Conservation (phyloP, 2,888 invertebrate genomes). For the Iphiclides podalirius region DNA sequence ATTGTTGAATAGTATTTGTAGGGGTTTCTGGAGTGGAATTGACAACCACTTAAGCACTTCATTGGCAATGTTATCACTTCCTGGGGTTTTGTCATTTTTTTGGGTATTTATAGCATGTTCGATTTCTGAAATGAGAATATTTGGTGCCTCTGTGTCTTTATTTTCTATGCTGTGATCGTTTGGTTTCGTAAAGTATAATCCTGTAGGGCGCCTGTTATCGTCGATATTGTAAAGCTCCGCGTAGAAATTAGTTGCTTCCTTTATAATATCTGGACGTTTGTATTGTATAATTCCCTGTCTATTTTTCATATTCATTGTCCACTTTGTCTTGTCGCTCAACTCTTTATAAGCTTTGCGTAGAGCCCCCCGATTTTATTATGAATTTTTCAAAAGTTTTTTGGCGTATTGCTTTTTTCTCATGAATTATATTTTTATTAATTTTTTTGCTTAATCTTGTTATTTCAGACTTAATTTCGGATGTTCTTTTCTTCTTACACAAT, state of each 20-base stretch:
- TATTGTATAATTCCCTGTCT: constrained; percentile 8
- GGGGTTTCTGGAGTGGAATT: constrained; percentile 22
- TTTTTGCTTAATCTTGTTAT: constrained; percentile 15
- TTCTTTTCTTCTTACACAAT: constrained; percentile 13
- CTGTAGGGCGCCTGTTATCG: not conserved
- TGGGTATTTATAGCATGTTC: constrained; percentile 39
- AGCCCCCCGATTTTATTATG: constrained; percentile 15
- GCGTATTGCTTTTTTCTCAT: constrained; percentile 9
- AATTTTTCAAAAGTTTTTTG: constrained; percentile 21
- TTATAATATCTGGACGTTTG: constrained; percentile 24
- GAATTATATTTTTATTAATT: constrained; percentile 23
- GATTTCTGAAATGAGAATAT: constrained; percentile 29
- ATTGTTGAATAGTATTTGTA: constrained; percentile 17
- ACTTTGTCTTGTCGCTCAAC: constrained; percentile 17
- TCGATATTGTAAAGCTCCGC: constrained; percentile 12
- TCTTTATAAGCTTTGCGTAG: constrained; percentile 23
- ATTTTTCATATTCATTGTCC: constrained; percentile 15
- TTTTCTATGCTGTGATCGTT: not conserved
- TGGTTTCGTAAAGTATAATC: not conserved
- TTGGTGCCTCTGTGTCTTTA: not conserved
- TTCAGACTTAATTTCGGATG: constrained; percentile 15
- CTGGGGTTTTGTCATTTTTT: constrained; percentile 26
- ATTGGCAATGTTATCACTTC: constrained; percentile 7
- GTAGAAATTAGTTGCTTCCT: constrained; percentile 24
- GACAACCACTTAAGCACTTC: too few relatives aligned